phyloP scores from a whole-genome alignment of 2,888 invertebrate species.

The Stenoptilia bipunctidactyla region DNA sequence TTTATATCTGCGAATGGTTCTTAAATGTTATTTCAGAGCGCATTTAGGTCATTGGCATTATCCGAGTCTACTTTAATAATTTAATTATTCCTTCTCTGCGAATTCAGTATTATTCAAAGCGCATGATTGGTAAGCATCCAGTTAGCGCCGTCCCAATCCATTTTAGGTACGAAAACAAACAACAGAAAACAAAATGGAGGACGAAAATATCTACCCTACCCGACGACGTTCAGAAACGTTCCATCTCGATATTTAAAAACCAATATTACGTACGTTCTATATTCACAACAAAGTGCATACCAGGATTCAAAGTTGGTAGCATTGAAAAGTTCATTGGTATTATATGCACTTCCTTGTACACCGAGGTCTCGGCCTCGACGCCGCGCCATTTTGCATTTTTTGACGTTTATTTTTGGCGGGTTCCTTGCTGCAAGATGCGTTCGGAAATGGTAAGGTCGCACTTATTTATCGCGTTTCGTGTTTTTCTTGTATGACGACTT shows the following conservation, averaged over 20 bases:
- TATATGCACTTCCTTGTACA: constrained; percentile 59
- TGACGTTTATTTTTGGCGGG: constrained; percentile 67
- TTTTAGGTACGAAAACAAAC: constrained; percentile 9
- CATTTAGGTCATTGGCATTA: too few species aligned
- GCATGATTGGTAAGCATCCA: too few species aligned
- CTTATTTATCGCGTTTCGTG: constrained; percentile 10
- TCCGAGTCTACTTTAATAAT: too few species aligned
- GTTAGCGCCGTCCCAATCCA: constrained; percentile 4
- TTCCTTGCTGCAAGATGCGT: constrained; percentile 23
- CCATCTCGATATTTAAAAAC: constrained; percentile 24
- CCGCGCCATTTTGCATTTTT: constrained; percentile 57
- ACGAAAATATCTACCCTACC: neutral
- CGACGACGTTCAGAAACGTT: neutral
- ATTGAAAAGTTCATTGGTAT: constrained; percentile 69
- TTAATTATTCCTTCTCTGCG: too few species aligned
- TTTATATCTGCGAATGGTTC: too few species aligned
- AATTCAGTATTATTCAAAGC: too few species aligned
- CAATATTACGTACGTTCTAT: constrained; percentile 30
- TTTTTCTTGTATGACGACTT: neutral
- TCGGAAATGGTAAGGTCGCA: constrained; percentile 34
- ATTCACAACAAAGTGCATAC: constrained; percentile 29
- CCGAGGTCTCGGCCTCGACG: constrained; percentile 44
- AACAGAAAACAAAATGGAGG: constrained; percentile 6
- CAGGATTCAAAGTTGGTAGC: constrained; percentile 47
- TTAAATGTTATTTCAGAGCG: too few species aligned